Base-by-base conservation (phyloP, 2,888 invertebrate species). In the Scaptomyza parva region DNA sequence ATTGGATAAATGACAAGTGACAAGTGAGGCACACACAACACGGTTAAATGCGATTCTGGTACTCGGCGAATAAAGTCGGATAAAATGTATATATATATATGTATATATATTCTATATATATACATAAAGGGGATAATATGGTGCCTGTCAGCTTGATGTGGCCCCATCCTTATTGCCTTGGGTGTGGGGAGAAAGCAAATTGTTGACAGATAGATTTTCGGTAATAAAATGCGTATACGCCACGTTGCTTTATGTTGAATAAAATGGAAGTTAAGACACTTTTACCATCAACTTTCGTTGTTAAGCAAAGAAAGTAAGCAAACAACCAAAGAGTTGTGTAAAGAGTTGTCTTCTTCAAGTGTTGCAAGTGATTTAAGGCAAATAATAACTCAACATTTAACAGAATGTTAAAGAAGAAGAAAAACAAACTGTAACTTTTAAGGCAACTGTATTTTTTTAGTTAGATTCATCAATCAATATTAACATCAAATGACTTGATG, bases 141-240 rank as follows among this genome's bases (percentile, higher is more conserved):
- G 14, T 30, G 48, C 14, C 40, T 50, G 40, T 55, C 57, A 30
- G 41, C 35, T 62, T 47, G 61, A 60, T 61, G 65, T 40, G 14
- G n/a, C n/a, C n/a, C n/a, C 45, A 18, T 2, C 5, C 51, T 30
- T 33, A n/a, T n/a, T n/a, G n/a, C n/a, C n/a, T 37, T 57, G 14
- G 11, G n/a, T 7, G 43, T 8, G 22, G 1, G 2, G 12, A 30
- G 12, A 12, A 3, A 28, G 28, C 28, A 14, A 52, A 66, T 50
- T 57, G 70, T 71, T 68, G 76, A 71, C 79, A 65, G 64, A 43
- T 58, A 71, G 65, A 70, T 67, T 64, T 78, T 40, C 2, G 14
- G 17, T 3, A 8, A 17, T 17, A 37, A 37, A 37, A 37, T 17
- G 17, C 17, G 37, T 17, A 17, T 37, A 9, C 37, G 37, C 9